Evolutionary conservation across 2,797 vertebrate genomes (phyloP).

Genomic region (Malurus leucopterus): DNA sequence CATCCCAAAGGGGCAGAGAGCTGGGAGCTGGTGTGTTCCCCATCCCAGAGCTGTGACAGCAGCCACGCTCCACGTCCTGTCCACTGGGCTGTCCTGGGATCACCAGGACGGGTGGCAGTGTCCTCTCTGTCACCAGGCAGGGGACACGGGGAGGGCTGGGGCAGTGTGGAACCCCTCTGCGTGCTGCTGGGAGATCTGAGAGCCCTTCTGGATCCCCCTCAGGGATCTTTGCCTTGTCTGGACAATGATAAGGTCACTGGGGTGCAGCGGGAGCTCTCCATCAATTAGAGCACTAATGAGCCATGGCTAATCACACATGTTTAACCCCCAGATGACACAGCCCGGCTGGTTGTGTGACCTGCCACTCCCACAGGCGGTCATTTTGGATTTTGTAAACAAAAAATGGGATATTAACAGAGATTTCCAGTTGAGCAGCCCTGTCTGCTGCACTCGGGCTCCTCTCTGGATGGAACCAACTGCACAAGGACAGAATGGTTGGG

Average conservation of each 20-base stretch:
- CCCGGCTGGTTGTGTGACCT: background rate
- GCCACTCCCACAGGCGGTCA: background rate
- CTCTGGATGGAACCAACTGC: background rate
- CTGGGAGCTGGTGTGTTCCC: background rate
- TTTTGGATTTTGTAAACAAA: background rate
- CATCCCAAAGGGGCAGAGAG: background rate
- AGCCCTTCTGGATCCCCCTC: background rate
- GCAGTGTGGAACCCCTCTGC: background rate
- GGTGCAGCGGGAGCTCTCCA: background rate
- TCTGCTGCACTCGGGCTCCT: background rate
- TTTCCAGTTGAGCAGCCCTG: background rate
- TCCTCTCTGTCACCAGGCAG: background rate
- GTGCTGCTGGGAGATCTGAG: background rate
- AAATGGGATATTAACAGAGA: background rate
- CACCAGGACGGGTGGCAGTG: background rate
- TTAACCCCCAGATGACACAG: conserved; percentile 26
- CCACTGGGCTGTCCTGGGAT: background rate
- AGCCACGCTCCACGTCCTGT: no score
- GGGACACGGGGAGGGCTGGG: background rate
- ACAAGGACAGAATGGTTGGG: background rate
- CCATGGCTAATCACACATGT: background rate
- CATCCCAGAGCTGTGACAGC: no score
- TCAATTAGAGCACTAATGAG: conserved; percentile 25
- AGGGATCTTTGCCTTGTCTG: background rate
- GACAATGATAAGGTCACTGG: background rate